A percentile compares a stretch with the other conserved stretches of the same genome.
Evolutionary conservation across 2,888 invertebrate genomes (phyloP).

Genomic region (Xanthostigma xanthostigma): DNA sequence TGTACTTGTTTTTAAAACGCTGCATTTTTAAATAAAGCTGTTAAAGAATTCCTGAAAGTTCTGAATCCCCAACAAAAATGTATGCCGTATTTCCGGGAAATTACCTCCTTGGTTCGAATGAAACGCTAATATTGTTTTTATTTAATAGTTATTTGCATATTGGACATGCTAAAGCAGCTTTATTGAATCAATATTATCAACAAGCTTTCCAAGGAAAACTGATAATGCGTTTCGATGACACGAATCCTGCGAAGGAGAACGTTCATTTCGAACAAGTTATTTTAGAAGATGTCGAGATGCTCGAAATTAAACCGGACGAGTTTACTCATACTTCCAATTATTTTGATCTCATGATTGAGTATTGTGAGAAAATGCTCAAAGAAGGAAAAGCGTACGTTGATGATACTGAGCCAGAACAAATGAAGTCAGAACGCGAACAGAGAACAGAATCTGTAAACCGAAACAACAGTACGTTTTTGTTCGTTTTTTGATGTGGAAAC

Average conservation of each 20-base stretch:
- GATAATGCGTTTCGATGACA: conserved; percentile 98
- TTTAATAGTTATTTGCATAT: conserved; percentile 72
- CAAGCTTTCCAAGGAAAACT: conserved; percentile 82
- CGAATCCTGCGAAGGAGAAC: conserved; percentile 97
- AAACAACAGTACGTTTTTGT: conserved; percentile 52
- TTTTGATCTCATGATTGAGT: conserved; percentile 80
- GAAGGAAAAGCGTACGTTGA: conserved; percentile 92
- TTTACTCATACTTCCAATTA: conserved; percentile 95
- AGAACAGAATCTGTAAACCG: conserved; percentile 72
- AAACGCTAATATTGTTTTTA: conserved; percentile 3
- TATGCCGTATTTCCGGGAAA: too few species aligned
- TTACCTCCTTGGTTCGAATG: too few species aligned
- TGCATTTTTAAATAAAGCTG: too few species aligned
- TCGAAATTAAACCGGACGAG: conserved; percentile 82
- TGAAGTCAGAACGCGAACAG: conserved; percentile 91
- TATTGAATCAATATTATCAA: conserved; percentile 96
- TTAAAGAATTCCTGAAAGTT: too few species aligned
- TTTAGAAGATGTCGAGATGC: conserved; percentile 77
- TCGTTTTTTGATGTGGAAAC: too few species aligned
- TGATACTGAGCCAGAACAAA: conserved; percentile 83
- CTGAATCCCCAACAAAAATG: too few species aligned
- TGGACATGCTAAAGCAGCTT: conserved; percentile 97
- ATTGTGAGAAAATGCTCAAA: conserved; percentile 76
- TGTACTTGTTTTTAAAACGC: too few species aligned
- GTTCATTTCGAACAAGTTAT: conserved; percentile 96